Evolutionary conservation across 2,888 invertebrate species (phyloP), one percentile per base, ranked within the genome.

Genomic region (Metellina segmentata): DNA sequence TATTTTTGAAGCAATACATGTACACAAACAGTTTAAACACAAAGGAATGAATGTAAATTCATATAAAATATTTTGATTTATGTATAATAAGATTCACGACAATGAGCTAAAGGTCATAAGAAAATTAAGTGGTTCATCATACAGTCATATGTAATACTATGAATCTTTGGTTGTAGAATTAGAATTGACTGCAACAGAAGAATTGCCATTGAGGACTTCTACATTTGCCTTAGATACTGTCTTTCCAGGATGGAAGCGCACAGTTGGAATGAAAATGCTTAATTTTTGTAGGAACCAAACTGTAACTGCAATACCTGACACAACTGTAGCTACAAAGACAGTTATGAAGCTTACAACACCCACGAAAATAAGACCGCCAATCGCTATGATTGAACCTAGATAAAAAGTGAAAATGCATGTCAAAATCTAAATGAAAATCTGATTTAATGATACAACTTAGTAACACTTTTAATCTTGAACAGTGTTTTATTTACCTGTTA

Each of bases 281-380:
- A 81, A 7, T 34, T 81, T 71, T 74, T 69, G 52, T 6, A 89
- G 9, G 48, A 79, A 49, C 88, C 78, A 88, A 19, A 51, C 79
- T 16, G 81, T 69, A 19, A 81, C 52, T 74, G 85, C 88, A 72
- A 85, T 16, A 16, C 78, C 88, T 69, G 88, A 85, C 11, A 85
- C 51, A n/a, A 85, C 48, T 11, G 85, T 75, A 53, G 53, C 69
- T 49, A 92, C 91, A 19, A 92, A 70, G 9, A 89, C 53, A 11
- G 91, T 69, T 61, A 92, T 92, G 70, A 92, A 88, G 51, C 83
- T 69, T 16, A 89, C 89, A 9, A 92, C 74, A 75, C 88, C 91
- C n/a, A 89, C 70, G 48, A 92, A 89, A 72, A 92, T 70, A 16
- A 92, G 72, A 48, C 91, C 91, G 16, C 88, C 88, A 74, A 92